A percentile compares a stretch with the other conserved stretches of the same genome.
Evolutionary conservation across 2,797 vertebrate genomes (phyloP).

Genomic region (Anguilla obscura): DNA sequence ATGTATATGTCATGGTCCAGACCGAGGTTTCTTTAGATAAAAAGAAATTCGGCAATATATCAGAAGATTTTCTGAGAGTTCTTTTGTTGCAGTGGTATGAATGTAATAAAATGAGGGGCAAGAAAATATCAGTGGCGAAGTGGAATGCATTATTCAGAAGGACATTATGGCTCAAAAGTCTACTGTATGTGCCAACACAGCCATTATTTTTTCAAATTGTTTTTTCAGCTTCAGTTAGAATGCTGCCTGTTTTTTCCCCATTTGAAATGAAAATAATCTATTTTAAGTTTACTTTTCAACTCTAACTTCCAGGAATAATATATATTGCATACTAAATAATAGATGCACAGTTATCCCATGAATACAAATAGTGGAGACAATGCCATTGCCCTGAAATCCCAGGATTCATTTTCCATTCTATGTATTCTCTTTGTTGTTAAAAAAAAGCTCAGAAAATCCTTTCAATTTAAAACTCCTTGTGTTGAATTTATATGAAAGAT

Average conservation of each 20-base stretch:
- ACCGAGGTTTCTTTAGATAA: constrained; percentile 1
- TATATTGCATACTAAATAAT: constrained; percentile 30
- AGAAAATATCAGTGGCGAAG: constrained; percentile 16
- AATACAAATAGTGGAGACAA: constrained; percentile 23
- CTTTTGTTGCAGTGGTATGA: constrained; percentile 16
- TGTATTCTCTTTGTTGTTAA: constrained; percentile 25
- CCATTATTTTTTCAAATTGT: constrained; percentile 31
- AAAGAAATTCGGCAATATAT: constrained; percentile 24
- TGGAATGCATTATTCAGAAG: constrained; percentile 35
- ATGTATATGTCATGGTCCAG: constrained; percentile 7
- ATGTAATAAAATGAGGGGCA: constrained; percentile 25
- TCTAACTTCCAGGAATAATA: neutral
- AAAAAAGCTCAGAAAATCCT: neutral
- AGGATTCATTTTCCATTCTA: constrained; percentile 29
- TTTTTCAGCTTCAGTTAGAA: constrained; percentile 18
- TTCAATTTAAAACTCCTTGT: constrained; percentile 10
- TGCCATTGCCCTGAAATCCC: constrained; percentile 24
- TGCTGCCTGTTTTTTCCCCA: constrained; percentile 7
- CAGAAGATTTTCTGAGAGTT: constrained; percentile 13
- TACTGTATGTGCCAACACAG: constrained; percentile 1
- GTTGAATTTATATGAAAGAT: neutral
- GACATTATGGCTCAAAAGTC: constrained; percentile 22
- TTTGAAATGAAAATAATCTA: constrained; percentile 12
- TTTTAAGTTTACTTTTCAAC: constrained; percentile 24
- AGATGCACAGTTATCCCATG: constrained; percentile 18